A percentile compares a stretch with the other conserved stretches of the same genome.
These are phyloP conservation scores for Trachelus troglodyta DNA, from an alignment of 2,888 invertebrate genomes.

Conservation along the genomic window DNA sequence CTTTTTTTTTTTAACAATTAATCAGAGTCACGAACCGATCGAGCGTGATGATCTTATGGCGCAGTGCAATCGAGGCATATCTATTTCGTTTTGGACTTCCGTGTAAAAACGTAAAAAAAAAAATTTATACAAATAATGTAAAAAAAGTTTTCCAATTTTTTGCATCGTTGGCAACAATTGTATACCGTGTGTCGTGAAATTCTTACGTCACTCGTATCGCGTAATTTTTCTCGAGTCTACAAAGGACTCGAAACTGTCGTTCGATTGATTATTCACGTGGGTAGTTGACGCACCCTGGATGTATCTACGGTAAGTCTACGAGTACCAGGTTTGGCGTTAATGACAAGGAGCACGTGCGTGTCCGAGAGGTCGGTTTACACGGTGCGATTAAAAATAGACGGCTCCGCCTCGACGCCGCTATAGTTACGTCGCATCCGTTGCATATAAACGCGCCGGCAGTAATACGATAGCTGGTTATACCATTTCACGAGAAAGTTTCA, in stretches of 20 bases:
- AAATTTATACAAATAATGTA: too few relatives aligned
- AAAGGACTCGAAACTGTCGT: background rate
- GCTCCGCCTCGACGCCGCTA: background rate
- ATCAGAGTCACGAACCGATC: background rate
- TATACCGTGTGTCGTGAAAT: too few relatives aligned
- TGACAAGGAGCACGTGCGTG: constrained; percentile 17
- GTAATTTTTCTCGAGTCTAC: background rate
- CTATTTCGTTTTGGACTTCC: background rate
- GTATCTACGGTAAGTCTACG: background rate
- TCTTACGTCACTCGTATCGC: too few relatives aligned
- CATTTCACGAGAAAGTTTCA: background rate
- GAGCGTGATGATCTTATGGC: background rate
- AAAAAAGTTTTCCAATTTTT: background rate
- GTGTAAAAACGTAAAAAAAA: background rate
- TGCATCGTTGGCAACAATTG: too few relatives aligned
- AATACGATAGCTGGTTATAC: background rate
- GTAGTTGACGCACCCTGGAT: background rate
- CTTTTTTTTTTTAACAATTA: background rate
- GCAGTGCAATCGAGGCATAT: background rate
- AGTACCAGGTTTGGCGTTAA: background rate
- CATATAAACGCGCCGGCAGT: constrained; percentile 41
- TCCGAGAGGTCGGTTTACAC: constrained; percentile 26
- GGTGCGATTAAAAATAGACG: constrained; percentile 44
- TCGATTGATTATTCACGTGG: background rate
- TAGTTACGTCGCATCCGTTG: constrained; percentile 33